Evolutionary conservation across 2,888 invertebrate genomes (phyloP).

Genomic region (Thalpophila matura): DNA sequence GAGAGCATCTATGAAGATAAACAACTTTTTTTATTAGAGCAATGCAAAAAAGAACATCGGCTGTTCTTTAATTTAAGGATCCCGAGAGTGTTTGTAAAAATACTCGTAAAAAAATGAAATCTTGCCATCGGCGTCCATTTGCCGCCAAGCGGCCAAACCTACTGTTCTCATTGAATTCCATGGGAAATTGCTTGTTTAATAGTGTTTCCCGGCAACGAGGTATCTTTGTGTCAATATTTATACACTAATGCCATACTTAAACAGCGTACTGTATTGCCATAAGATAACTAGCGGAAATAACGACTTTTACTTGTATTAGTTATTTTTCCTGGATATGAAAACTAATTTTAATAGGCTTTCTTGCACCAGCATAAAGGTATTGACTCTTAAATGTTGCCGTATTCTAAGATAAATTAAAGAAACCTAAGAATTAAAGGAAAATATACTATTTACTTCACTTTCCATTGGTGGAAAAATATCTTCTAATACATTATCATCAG

Average conservation of each 20-base stretch:
- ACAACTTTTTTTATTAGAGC: too few species aligned
- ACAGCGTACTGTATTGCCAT: constrained; percentile 19
- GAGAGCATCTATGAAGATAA: too few species aligned
- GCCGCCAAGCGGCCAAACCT: constrained; percentile 27
- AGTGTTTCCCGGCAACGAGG: constrained; percentile 14
- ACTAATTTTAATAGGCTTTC: neutral
- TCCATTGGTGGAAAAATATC: too few species aligned
- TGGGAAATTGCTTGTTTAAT: constrained; percentile 27
- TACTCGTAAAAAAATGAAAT: constrained; percentile 43
- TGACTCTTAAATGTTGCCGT: too few species aligned
- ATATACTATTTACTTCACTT: too few species aligned
- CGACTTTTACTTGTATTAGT: neutral
- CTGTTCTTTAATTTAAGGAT: too few species aligned
- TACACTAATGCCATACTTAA: constrained; percentile 15
- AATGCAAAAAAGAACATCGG: too few species aligned
- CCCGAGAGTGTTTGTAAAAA: too few species aligned
- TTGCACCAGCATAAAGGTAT: too few species aligned
- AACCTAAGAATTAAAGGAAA: too few species aligned
- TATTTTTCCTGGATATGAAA: neutral
- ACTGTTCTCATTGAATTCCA: constrained; percentile 25
- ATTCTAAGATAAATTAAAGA: too few species aligned
- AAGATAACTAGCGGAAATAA: constrained; percentile 9
- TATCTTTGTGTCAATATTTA: constrained; percentile 16
- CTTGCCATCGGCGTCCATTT: constrained; percentile 37
- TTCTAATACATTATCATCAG: too few species aligned